These are phyloP conservation scores for Trachymyrmex septentrionalis DNA, from an alignment of 1,140 invertebrate genomes.

Conservation along the genomic window DNA sequence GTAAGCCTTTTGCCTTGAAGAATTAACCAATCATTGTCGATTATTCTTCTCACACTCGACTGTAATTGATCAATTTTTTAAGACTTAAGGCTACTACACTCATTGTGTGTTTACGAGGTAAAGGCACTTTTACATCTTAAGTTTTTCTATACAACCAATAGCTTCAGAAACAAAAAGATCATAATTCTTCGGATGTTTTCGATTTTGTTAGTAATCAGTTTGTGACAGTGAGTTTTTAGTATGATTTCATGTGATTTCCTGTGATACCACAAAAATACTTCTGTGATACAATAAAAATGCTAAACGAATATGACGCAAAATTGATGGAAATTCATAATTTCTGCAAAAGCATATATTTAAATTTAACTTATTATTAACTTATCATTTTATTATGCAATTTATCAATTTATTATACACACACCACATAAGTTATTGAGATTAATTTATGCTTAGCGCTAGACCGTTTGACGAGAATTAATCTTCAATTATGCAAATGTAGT, in stretches of 20 bases:
- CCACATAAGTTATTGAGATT: neutral
- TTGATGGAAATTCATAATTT: neutral
- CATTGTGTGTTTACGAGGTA: no score
- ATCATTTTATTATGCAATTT: neutral
- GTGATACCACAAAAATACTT: constrained; percentile 1
- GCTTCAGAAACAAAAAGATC: no score
- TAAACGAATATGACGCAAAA: constrained; percentile 4
- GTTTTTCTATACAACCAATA: no score
- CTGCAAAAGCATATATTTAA: neutral
- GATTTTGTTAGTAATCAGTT: neutral
- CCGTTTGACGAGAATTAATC: neutral
- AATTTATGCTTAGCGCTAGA: constrained; percentile 10
- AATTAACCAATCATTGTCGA: no score
- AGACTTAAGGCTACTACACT: no score
- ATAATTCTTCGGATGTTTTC: neutral
- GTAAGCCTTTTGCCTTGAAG: no score
- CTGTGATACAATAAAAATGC: constrained; percentile 30
- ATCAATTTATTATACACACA: no score
- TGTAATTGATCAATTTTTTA: no score
- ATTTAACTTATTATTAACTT: neutral
- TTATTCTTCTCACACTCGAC: no score
- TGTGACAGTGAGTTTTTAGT: neutral
- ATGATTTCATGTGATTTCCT: constrained; percentile 2
- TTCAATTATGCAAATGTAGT: constrained; percentile 10
- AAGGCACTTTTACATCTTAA: no score